Percentiles rank a stretch among this genome's conserved stretches.
phyloP scores from a whole-genome alignment of 2,113 vertebrate species.

The Xerus inauris region DNA sequence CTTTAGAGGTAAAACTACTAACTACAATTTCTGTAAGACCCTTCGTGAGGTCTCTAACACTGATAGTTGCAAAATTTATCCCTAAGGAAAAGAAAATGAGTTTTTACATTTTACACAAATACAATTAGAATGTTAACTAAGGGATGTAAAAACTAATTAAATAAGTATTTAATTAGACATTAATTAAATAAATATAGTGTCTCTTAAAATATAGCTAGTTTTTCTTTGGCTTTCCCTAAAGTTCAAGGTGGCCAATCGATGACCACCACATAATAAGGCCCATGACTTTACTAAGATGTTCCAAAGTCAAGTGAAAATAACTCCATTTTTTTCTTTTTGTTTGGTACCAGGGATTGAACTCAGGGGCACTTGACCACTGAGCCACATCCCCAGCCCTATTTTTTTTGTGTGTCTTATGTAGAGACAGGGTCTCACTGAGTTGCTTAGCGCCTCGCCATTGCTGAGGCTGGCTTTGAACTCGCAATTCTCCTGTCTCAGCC shows the following conservation, averaged over 20 bases:
- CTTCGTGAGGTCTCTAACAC: background rate
- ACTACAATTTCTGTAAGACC: background rate
- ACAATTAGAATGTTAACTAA: no score
- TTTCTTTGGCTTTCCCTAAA: background rate
- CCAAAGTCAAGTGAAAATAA: conserved; percentile 16
- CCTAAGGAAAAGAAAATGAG: background rate
- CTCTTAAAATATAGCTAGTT: background rate
- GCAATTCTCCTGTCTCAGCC: no score
- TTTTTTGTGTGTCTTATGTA: no score
- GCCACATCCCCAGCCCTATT: no score
- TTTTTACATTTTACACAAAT: no score
- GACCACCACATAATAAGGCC: background rate
- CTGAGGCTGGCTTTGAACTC: no score
- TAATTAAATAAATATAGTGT: background rate
- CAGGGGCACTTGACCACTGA: no score
- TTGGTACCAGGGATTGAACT: no score
- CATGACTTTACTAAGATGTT: background rate
- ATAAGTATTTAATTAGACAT: no score
- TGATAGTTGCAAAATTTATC: background rate
- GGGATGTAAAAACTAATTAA: no score
- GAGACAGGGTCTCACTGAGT: no score
- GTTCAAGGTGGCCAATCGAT: background rate
- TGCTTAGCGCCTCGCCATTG: no score
- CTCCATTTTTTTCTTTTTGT: background rate
- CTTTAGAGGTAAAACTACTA: background rate